Base-by-base conservation (phyloP, 2,797 vertebrate genomes). In the Myotis findleyi region DNA sequence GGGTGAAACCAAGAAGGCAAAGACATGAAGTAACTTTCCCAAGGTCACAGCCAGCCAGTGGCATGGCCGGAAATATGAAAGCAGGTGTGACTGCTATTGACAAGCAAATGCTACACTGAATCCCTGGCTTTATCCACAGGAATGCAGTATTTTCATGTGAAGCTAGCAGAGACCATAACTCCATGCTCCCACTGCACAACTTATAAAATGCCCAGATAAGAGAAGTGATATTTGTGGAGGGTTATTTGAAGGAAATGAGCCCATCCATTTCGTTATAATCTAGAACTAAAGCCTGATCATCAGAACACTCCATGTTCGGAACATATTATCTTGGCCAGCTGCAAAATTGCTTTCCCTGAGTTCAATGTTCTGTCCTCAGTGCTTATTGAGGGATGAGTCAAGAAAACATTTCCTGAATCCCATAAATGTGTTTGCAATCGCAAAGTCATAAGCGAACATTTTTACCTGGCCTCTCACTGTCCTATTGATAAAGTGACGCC, bases 251-350 rank as follows among this genome's bases (percentile, higher is more conserved):
- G 85, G 88, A 91, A 97, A 96, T 92, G 88, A 93, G 71, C 57
- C 82, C 90, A 93, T 94, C 88, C 76, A 89, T 97, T 96, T 96
- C 86, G 87, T 97, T 91, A 92, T 93, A 95, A 97, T 96, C 93
- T 86, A 94, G 85, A 94, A 72, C 79, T 76, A 90, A 95, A 91
- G 55, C 41, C 66, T 0, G 2, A 92, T 93, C 90, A 83, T 92
- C 87, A 92, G 95, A 94, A 96, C 95, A 68, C 49, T 88, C 77
- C 77, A 62, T 55, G 85, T 96, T 97, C 23, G 0, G 77, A 96
- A 96, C 85, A 25, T 82, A 95, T 94, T 94, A 95, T 80, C 73
- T 89, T 44, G 59, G 73, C 69, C 85, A 64, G 88, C 92, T 94
- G 49, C 95, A 96, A 96, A 96, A 97, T 96, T 94, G 95, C 90